Percentiles rank a stretch among this genome's conserved stretches.
phyloP scores from a whole-genome alignment of 2,888 invertebrate genomes.

The Agapostemon virescens region DNA sequence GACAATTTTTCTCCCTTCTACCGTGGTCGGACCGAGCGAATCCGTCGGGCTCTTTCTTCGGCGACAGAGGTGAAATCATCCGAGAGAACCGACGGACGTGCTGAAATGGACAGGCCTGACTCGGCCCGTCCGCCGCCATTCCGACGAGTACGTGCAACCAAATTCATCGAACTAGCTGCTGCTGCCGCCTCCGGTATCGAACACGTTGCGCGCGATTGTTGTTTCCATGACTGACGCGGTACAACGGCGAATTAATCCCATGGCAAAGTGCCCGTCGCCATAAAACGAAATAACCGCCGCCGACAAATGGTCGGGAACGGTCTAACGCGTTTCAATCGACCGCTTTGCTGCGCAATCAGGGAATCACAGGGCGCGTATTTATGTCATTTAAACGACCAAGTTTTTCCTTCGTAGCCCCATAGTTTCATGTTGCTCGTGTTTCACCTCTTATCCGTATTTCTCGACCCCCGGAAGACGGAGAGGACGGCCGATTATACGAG shows the following conservation, averaged over 20 bases:
- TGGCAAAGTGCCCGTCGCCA: slow-evolving; percentile 51
- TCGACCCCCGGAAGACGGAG: no score
- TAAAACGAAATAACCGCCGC: slow-evolving; percentile 60
- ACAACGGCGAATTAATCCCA: slow-evolving; percentile 58
- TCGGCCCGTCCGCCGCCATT: slow-evolving; percentile 3
- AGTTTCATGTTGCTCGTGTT: not conserved
- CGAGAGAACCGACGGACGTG: slow-evolving; percentile 24
- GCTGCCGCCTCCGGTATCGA: slow-evolving; percentile 5
- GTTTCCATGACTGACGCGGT: slow-evolving; percentile 65
- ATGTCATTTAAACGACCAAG: not conserved
- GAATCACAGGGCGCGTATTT: not conserved
- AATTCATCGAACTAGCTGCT: slow-evolving; percentile 39
- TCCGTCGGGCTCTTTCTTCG: slow-evolving; percentile 24
- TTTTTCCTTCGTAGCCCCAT: not conserved
- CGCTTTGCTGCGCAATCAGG: slow-evolving; percentile 27
- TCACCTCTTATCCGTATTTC: not conserved
- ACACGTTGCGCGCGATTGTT: slow-evolving; percentile 49
- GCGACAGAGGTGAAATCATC: slow-evolving; percentile 30
- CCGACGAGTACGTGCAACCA: slow-evolving; percentile 32
- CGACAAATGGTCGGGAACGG: slow-evolving; percentile 53
- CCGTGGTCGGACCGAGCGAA: not conserved
- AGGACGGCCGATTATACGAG: no score
- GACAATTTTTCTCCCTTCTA: not conserved
- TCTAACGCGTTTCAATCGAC: slow-evolving; percentile 48
- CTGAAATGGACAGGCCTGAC: slow-evolving; percentile 26